Evolutionary conservation across 2,113 vertebrate species (phyloP).

Genomic region (Gobius niger): DNA sequence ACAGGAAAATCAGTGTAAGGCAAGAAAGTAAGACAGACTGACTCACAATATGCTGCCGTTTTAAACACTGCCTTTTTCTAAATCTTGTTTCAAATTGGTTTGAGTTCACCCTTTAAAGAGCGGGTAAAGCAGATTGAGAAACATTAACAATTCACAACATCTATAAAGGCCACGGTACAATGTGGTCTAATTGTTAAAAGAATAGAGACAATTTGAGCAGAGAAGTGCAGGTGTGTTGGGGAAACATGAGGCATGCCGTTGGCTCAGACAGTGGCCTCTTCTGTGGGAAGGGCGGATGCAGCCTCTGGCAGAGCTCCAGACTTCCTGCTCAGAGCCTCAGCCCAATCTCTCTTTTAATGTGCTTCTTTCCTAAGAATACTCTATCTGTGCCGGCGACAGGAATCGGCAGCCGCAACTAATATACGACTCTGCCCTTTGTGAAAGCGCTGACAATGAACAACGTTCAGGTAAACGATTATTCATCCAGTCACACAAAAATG

Average conservation of each 20-base stretch:
- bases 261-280: conserved; percentile 60
- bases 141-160: not conserved
- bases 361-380: conserved; percentile 61
- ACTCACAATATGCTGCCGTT: not conserved
- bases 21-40: not conserved
- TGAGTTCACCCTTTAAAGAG: too few species aligned
- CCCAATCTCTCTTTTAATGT: conserved; percentile 71
- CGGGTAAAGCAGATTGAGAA: too few species aligned
- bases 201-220: conserved; percentile 11
- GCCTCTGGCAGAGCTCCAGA: conserved; percentile 64
- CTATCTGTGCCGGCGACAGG: conserved; percentile 55
- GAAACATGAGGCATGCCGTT: conserved; percentile 41
- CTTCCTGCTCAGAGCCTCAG: conserved; percentile 70
- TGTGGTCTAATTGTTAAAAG: conserved; percentile 19
- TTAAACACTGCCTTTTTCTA: too few species aligned
- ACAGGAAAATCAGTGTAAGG: not conserved
- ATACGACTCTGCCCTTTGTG: conserved; percentile 37
- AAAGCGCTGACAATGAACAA: conserved; percentile 46
- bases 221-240: conserved; percentile 57
- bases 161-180: conserved; percentile 9
- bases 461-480: not conserved
- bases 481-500: conserved; percentile 28
- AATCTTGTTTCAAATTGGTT: too few species aligned
- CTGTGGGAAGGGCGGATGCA: conserved; percentile 60
- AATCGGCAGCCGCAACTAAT: conserved; percentile 55